A percentile compares a stretch with the other conserved stretches of the same genome.
Conservation (phyloP, 1,140 invertebrate genomes). For the Oryzaephilus surinamensis region DNA sequence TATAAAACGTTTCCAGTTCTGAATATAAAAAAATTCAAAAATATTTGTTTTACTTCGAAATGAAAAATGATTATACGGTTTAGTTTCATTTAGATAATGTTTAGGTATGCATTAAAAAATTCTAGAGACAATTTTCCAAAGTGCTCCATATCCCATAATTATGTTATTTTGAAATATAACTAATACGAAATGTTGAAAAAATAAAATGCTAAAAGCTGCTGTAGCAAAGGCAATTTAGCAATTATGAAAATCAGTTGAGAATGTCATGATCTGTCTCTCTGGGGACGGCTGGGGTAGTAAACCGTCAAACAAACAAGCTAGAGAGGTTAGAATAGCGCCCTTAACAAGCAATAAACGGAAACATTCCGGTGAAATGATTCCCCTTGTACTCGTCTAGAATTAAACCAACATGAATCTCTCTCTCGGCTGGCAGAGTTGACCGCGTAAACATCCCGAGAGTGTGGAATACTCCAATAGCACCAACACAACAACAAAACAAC, state of each 20-base stretch:
- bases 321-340: constrained; percentile 19
- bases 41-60: no score
- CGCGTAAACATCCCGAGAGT: constrained; percentile 11
- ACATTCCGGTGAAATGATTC: constrained; percentile 22
- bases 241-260: constrained; percentile 10
- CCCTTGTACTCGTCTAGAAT: constrained; percentile 15
- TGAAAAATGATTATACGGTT: no score
- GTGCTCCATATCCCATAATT: no score
- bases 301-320: constrained; percentile 16
- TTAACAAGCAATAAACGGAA: constrained; percentile 26
- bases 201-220: no score
- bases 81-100: no score
- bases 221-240: constrained; percentile 3
- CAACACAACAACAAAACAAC: constrained; percentile 1
- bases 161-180: no score
- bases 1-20: no score
- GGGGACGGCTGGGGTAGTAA: constrained; percentile 5
- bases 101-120: no score
- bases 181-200: no score
- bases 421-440: constrained; percentile 10
- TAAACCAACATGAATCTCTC: constrained; percentile 22
- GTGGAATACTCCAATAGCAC: constrained; percentile 2
- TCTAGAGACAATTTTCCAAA: no score
- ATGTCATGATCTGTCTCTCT: constrained; percentile 8
- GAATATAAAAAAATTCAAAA: no score